A percentile compares a stretch with the other conserved stretches of the same genome.
Conservation (phyloP, 2,113 vertebrate genomes). For the Trichechus manatus region DNA sequence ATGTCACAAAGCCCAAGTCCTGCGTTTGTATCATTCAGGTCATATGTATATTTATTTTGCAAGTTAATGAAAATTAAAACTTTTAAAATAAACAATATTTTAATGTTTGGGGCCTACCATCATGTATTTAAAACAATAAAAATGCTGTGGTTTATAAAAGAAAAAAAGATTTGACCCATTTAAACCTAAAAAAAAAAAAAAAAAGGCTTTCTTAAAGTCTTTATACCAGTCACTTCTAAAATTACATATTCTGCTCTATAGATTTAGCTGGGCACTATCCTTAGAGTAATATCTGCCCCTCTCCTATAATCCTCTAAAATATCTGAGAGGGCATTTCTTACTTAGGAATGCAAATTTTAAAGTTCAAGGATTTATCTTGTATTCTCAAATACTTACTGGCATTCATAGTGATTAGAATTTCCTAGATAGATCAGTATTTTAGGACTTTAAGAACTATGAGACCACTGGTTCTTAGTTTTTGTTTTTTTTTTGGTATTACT, state of each 20-base stretch:
- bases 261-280: background rate
- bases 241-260: background rate
- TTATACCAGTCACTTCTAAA: background rate
- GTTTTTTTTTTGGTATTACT: background rate
- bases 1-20: constrained; percentile 83
- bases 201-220: background rate
- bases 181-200: background rate
- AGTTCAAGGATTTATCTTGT: constrained; percentile 55
- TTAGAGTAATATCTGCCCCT: background rate
- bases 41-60: constrained; percentile 70
- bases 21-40: constrained; percentile 74
- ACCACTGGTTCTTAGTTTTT: background rate
- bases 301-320: background rate
- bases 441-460: background rate
- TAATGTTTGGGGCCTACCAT: background rate
- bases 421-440: background rate
- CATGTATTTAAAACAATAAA: constrained; percentile 9
- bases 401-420: background rate
- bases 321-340: background rate
- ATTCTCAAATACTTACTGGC: background rate
- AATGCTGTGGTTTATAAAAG: constrained; percentile 42
- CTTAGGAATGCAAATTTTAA: constrained; percentile 68
- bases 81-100: constrained; percentile 55
- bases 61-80: constrained; percentile 70
- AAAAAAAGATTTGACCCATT: background rate